These are phyloP conservation scores for Petrolisthes manimaculis DNA, from an alignment of 2,888 invertebrate genomes.

Conservation along the genomic window DNA sequence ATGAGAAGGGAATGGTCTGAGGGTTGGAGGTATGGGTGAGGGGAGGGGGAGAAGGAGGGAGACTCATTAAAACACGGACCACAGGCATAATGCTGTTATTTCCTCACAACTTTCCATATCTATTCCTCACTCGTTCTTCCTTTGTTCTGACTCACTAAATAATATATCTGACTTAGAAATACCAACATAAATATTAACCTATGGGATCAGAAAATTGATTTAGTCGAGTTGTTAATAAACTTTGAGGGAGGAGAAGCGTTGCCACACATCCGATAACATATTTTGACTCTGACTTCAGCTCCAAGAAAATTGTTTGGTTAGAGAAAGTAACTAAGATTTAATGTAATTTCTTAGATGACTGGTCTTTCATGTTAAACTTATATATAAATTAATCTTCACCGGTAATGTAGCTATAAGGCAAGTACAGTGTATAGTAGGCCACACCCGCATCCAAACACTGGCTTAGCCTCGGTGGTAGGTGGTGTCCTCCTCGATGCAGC, in stretches of 20 bases:
- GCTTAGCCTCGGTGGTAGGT: neutral
- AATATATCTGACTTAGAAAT: neutral
- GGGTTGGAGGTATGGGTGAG: too few species aligned
- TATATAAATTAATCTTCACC: neutral
- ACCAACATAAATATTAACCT: neutral
- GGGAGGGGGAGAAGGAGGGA: too few species aligned
- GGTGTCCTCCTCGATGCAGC: slow-evolving; percentile 27
- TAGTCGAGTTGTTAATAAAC: neutral
- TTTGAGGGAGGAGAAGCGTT: slow-evolving; percentile 13
- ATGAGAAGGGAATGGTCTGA: too few species aligned
- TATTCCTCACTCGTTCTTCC: neutral
- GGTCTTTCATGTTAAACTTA: neutral
- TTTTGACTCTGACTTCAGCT: neutral
- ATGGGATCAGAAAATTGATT: neutral
- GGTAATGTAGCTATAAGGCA: neutral
- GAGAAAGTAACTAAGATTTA: neutral
- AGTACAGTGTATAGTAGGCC: neutral
- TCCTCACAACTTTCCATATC: neutral
- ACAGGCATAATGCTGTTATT: neutral
- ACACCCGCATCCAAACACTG: neutral
- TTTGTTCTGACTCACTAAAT: neutral
- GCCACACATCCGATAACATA: neutral
- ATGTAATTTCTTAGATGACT: neutral
- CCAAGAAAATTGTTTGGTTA: neutral
- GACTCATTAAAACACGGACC: too few species aligned